Percentiles rank a stretch among this genome's conserved stretches.
Conservation (phyloP, 2,113 vertebrate genomes). For the Pavo muticus region DNA sequence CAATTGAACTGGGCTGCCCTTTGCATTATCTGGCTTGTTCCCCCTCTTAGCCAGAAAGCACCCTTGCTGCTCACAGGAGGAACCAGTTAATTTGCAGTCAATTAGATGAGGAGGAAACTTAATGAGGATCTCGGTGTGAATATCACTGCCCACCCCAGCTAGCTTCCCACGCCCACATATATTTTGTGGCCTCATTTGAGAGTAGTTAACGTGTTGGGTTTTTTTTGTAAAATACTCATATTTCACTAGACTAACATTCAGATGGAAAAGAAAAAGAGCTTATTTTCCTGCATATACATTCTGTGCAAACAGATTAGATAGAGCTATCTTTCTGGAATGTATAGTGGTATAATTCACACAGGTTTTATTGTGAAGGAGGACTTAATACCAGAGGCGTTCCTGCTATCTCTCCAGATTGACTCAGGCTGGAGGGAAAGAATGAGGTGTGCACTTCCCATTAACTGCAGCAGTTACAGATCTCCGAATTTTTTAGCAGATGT, state of each 20-base stretch:
- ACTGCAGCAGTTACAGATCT: neutral
- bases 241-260: neutral
- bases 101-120: neutral
- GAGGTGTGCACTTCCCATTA: neutral
- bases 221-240: neutral
- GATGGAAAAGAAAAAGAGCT: neutral
- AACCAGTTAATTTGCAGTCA: neutral
- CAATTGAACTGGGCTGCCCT: fast-evolving
- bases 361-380: neutral
- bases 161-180: neutral
- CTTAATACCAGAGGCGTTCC: neutral
- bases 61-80: neutral
- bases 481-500: constrained; percentile 18
- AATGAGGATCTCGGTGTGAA: neutral
- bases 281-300: neutral
- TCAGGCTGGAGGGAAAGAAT: neutral
- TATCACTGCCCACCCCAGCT: neutral
- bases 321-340: neutral
- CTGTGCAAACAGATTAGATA: neutral
- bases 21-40: fast-evolving
- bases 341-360: neutral
- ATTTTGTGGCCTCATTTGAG: fast-evolving
- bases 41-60: fast-evolving
- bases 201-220: neutral
- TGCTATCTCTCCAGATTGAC: neutral